Evolutionary conservation across 2,888 invertebrate species (phyloP), one percentile per base, ranked within the genome.

Genomic region (Scotopteryx bipunctaria): DNA sequence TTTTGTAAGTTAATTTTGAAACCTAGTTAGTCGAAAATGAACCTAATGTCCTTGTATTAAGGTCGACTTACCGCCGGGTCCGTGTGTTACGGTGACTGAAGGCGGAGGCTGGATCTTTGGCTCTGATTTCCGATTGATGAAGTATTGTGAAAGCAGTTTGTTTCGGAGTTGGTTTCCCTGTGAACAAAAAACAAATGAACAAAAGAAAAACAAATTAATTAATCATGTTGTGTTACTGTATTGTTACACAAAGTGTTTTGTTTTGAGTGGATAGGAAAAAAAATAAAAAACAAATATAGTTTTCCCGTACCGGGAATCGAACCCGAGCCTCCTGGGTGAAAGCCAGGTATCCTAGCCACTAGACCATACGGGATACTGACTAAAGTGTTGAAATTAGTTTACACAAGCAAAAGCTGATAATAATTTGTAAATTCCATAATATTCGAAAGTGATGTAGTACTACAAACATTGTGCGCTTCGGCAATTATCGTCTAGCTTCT

Each of bases 1-100:
- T n/a, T 43, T 33, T 32, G 25, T 37, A 25, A 3, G 6, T 40
- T 38, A 33, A 47, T 29, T 45, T 44, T 33, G 2, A 38, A 32
- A 29, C 36, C 31, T 35, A 50, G 17, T 46, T 33, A 57, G 37
- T 53, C n/a, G 27, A 55, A 49, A 23, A 56, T 36, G 2, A 32
- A 32, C 44, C 42, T 40, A 37, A 55, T 17, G n/a, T n/a, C n/a
- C n/a, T n/a, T n/a, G n/a, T n/a, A n/a, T n/a, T n/a, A n/a, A n/a
- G n/a, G n/a, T n/a, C n/a, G n/a, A 64, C 76, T 78, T 84, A 94
- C 95, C 95, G 64, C 97, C 97, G 1, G 97, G 97, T 0, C 96
- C 97, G 79, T 97, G 96, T 0, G 94, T 95, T 5, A 94, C 93
- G 40, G 92, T 79, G 59, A 92, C 77, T 50, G 76, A 66, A 0